Percentiles rank a stretch among this genome's conserved stretches.
These are phyloP conservation scores for Callithrix jacchus DNA, from an alignment of 2,113 vertebrate species.

Conservation along the genomic window DNA sequence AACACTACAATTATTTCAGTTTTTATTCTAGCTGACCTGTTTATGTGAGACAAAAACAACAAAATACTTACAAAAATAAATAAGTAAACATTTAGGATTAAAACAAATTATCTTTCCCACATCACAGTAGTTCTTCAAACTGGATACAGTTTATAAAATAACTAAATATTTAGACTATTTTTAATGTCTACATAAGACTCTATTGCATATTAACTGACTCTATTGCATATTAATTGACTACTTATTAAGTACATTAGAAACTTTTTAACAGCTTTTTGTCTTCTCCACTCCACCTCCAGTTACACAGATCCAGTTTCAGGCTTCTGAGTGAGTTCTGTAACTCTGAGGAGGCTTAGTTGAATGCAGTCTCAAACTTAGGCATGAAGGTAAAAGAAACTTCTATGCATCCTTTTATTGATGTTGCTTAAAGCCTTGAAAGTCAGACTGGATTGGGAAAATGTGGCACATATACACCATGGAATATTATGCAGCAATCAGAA, in stretches of 20 bases:
- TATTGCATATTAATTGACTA: neutral
- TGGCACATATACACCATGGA: no score
- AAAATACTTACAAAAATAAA: neutral
- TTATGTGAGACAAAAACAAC: neutral
- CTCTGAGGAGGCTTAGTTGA: accelerated
- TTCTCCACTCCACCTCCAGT: neutral
- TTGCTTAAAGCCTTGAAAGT: neutral
- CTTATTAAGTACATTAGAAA: neutral
- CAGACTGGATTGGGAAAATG: no score
- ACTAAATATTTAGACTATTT: neutral
- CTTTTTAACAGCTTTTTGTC: neutral
- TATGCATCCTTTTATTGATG: neutral
- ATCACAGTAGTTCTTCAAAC: neutral
- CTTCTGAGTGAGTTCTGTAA: neutral
- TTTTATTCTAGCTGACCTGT: neutral
- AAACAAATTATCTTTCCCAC: neutral
- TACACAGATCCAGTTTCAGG: neutral
- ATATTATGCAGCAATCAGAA: no score
- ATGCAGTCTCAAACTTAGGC: neutral
- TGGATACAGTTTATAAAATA: neutral
- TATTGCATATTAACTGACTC: neutral
- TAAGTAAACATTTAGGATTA: neutral
- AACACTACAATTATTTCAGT: neutral
- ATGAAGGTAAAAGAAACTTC: neutral
- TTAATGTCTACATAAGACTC: neutral